Evolutionary conservation across 2,113 vertebrate genomes (phyloP), one percentile per base, ranked within the genome.

Genomic region (Lepidothrix coronata): DNA sequence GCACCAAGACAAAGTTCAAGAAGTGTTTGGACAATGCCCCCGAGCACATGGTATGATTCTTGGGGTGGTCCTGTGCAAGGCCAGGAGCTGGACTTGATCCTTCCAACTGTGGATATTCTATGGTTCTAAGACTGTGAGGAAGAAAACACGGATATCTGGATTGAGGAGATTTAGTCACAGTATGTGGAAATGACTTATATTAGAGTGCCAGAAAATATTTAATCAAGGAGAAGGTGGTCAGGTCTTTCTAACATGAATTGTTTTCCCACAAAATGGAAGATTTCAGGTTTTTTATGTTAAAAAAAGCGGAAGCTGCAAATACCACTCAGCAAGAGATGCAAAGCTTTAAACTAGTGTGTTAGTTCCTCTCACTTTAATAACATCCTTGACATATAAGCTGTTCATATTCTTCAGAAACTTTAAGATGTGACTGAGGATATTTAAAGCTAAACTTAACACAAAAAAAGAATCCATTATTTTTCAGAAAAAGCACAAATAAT

Each of bases 401-500:
- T 70, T 95, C 85, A 68, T 80, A 51, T 92, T 88, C 88, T 93
- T 93, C 59, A 88, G 70, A 95, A 91, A 77, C 11, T 37, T 70
- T 82, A 90, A 82, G 66, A 76, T 95, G 77, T 67, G 55, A 91
- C 91, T 95, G 72, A 67, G 23, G 35, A 66, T 91, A 95, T 96
- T 91, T 92, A 86, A 94, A 96, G 83, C 79, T 85, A 63, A 95
- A 89, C 30, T 92, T 92, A 91, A 86, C 76, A 88, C 76, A 91
- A 86, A 95, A 84, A 86, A 93, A 71, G 51, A 91, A 92, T 92
- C 85, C 82, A 83, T 91, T 93, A 85, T 93, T 96, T 95, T 93
- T 87, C 89, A 78, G 76, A 35, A 67, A 92, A 94, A 67, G 83
- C 92, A 89, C 86, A 96, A 95, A 96, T 96, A 94, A 84, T 95